Base-by-base conservation (phyloP, 2,113 vertebrate genomes). In the Malurus alboscapulatus region DNA sequence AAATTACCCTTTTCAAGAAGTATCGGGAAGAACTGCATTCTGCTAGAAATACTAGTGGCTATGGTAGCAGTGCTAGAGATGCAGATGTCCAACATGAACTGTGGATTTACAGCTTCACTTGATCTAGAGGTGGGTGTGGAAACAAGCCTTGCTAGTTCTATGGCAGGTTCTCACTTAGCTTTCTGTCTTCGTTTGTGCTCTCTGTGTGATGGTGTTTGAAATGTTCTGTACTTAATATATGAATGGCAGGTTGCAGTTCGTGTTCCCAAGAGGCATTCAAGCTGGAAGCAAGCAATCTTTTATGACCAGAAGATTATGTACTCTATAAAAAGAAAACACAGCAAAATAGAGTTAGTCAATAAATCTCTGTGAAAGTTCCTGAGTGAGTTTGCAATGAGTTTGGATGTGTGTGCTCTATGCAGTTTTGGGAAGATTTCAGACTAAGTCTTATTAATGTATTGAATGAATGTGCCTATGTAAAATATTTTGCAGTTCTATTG, bases 211-310 rank as follows among this genome's bases (percentile, higher is more conserved):
- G 47, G n/a, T 88, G 34, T 84, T 63, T 77, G 77, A 84, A 90
- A 78, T 61, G 48, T 92, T 92, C 83, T 87, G 61, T 72, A 15
- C 45, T 91, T 94, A 72, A 61, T 93, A 47, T 81, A 65, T 75
- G 76, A 87, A 63, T 47, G 65, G 32, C 67, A 65, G 19, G 36
- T 78, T 87, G 76, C 40, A 61, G 34, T 36, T 96, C 65, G 40
- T 81, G 61, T 88, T 95, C 69, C 68, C 61, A 61, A 44, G 86
- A 90, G 68, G 26, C 29, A 87, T 90, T 85, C 48, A 48, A 82
- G 32, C 55, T 27, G 17, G 51, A 53, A 90, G 36, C 34, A 77
- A 93, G 48, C 65, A 72, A 42, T 87, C 57, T 72, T 61, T 86
- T 76, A 38, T 79, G 92, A 67, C 80, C 84, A 87, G 76, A 80